A percentile compares a stretch with the other conserved stretches of the same genome.
phyloP scores from a whole-genome alignment of 2,113 vertebrate genomes.

The Calyptomena viridis region DNA sequence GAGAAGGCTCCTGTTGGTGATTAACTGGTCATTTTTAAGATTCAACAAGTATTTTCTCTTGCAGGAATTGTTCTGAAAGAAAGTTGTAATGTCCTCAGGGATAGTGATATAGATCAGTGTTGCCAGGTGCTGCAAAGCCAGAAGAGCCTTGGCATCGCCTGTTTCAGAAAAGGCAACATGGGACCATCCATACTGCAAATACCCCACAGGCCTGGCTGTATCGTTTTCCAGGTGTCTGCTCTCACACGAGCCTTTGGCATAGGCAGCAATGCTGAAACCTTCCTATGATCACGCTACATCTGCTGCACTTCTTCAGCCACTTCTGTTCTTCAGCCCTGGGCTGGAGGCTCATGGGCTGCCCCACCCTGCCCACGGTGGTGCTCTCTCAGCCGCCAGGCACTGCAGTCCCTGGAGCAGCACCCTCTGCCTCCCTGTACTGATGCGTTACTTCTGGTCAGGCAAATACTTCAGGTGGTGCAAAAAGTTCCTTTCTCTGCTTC shows the following conservation, averaged over 20 bases:
- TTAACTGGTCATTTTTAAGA: not conserved
- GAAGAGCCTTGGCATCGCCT: not conserved
- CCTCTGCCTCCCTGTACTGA: accelerated
- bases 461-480: not conserved
- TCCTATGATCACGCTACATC: not conserved
- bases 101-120: not conserved
- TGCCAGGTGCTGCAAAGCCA: not conserved
- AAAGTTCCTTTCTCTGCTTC: not conserved
- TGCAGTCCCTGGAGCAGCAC: not conserved
- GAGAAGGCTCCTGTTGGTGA: not conserved
- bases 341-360: not conserved
- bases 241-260: not conserved
- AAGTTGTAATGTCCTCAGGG: not conserved
- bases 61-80: not conserved
- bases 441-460: not conserved
- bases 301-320: not conserved
- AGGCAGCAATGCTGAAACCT: not conserved
- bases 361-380: not conserved
- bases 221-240: not conserved
- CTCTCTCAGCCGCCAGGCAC: not conserved
- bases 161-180: not conserved
- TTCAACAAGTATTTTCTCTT: not conserved
- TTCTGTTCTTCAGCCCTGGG: not conserved
- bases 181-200: not conserved
- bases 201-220: not conserved